These are phyloP conservation scores for Microctenopoma steveboyesi DNA, from an alignment of 2,797 vertebrate genomes.

Conservation along the genomic window DNA sequence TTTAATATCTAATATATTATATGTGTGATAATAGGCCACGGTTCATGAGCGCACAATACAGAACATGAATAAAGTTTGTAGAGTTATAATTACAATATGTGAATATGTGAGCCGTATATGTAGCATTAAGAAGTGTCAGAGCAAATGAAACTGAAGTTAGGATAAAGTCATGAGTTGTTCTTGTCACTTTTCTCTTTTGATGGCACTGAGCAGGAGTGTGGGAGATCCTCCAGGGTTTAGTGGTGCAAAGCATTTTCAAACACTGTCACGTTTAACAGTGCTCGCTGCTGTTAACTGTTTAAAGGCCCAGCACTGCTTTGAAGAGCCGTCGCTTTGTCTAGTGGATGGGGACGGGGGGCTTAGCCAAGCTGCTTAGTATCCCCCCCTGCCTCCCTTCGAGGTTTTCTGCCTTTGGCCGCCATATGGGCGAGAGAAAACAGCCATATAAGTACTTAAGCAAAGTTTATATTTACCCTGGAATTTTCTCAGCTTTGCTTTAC, in stretches of 20 bases:
- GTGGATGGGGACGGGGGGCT: constrained; percentile 62
- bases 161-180: constrained; percentile 44
- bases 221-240: constrained; percentile 61
- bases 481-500: constrained; percentile 84
- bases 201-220: constrained; percentile 39
- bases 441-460: constrained; percentile 87
- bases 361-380: constrained; percentile 82
- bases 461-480: constrained; percentile 87
- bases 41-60: too few species aligned
- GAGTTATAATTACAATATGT: neutral
- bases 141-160: neutral
- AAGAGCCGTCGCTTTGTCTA: constrained; percentile 78
- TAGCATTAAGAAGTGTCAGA: neutral
- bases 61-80: neutral
- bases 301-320: constrained; percentile 77
- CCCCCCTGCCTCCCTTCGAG: constrained; percentile 52
- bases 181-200: constrained; percentile 42
- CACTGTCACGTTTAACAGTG: constrained; percentile 75
- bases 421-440: constrained; percentile 83
- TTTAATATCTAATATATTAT: too few species aligned
- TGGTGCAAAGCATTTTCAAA: constrained; percentile 78
- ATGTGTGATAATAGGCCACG: too few species aligned
- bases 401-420: constrained; percentile 82
- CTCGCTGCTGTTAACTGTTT: constrained; percentile 76
- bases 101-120: too few species aligned